Base-by-base conservation (phyloP, 2,888 invertebrate species). In the Invenusta paracnida region DNA sequence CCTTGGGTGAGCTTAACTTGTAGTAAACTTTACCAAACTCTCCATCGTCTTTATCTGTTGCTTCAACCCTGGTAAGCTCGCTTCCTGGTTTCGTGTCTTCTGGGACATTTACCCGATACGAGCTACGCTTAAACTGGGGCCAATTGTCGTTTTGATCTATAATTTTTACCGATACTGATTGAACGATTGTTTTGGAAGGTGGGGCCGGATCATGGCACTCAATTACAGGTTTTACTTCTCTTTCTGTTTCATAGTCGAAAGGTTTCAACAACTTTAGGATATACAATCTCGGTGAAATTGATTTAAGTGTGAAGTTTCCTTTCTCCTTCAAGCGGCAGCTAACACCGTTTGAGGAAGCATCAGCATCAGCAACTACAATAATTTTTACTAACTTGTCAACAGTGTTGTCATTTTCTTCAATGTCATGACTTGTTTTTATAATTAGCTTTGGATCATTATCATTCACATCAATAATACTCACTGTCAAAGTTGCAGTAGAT, bases 111-210 rank as follows among this genome's bases (percentile, higher is more conserved):
- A 85, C n/a, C 23, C 29, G 67, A 73, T 85, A 85, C 5, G 5
- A 5, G 23, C 27, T 82, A 17, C 11, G 84, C 5, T 28, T 29
- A 66, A 66, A 85, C 25, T 84, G 85, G 5, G 85, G 85, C 2
- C 29, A 73, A 83, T 85, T 85, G 85, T 85, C 85, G 28, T 85
- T 85, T 82, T 29, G 11, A 83, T 85, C 85, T 1, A 79, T 82
- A 17, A 85, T 82, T 82, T 79, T 79, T 28, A 85, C 81, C 1
- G 5, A 5, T 17, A 85, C 11, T 2, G 23, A 11, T 81, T 28
- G 13, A 13, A 2, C 5, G 13, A 29, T 27, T 23, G 29, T 82
- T 17, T 25, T 66, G 5, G 28, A 13, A 11, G 85, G 85, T 85
- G 48, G 67, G 25, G 11, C 82, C 13, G 23, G 28, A 85, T 85